Evolutionary conservation across 2,888 invertebrate genomes (phyloP).

Genomic region (Hylaea fasciaria): DNA sequence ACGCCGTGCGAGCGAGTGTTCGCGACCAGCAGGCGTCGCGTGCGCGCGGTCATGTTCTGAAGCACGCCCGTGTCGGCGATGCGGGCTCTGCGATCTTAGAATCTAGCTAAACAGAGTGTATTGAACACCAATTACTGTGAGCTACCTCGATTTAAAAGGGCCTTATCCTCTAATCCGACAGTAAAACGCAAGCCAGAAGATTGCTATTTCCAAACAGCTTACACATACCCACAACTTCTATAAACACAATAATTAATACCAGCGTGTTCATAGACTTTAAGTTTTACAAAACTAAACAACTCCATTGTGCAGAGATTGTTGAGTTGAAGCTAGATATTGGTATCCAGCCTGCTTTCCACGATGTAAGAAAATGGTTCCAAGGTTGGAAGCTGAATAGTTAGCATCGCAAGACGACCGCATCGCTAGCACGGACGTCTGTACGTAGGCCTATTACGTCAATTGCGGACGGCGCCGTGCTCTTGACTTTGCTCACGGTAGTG

Average conservation of each 20-base stretch:
- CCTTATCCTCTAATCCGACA: not conserved
- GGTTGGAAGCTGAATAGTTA: too few species aligned
- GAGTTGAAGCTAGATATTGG: too few species aligned
- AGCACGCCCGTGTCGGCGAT: conserved; percentile 50
- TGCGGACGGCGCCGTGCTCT: conserved; percentile 77
- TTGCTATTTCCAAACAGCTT: too few species aligned
- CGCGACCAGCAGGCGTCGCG: conserved; percentile 72
- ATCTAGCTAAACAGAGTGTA: too few species aligned
- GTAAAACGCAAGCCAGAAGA: too few species aligned
- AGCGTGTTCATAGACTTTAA: not conserved
- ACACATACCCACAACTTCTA: not conserved
- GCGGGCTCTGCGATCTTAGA: conserved; percentile 3
- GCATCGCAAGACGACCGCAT: not conserved
- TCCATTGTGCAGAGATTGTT: too few species aligned
- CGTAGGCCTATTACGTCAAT: conserved; percentile 83
- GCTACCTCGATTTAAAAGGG: not conserved
- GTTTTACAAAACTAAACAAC: too few species aligned
- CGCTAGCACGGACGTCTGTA: conserved; percentile 54
- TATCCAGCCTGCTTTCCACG: too few species aligned
- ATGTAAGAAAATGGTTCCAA: too few species aligned
- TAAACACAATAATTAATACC: not conserved
- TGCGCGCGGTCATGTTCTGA: conserved; percentile 62
- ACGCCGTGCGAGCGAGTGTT: conserved; percentile 52
- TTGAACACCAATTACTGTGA: too few species aligned
- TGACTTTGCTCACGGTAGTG: conserved; percentile 83